A percentile compares a stretch with the other conserved stretches of the same genome.
Conservation (phyloP, 2,888 invertebrate genomes). For the Dicyrtomina minuta region DNA sequence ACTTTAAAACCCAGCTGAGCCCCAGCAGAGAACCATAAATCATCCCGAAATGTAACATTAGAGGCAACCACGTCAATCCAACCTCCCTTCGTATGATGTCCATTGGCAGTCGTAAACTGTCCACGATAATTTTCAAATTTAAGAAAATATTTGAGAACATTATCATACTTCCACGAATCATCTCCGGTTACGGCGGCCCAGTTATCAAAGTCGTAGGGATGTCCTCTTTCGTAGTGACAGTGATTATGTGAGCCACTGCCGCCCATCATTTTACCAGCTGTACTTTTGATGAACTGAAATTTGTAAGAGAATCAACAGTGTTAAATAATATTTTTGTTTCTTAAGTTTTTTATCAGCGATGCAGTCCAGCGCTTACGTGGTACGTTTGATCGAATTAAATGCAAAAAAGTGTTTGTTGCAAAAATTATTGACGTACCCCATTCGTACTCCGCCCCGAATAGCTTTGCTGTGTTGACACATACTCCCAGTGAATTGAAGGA, state of each 20-base stretch:
- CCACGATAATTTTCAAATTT: conserved; percentile 39
- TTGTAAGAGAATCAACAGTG: no score
- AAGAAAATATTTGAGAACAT: conserved; percentile 37
- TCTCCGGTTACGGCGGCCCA: conserved; percentile 36
- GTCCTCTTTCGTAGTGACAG: conserved; percentile 34
- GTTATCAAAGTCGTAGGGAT: conserved; percentile 36
- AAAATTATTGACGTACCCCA: conserved; percentile 11
- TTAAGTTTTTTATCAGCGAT: neutral
- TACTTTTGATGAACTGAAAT: neutral
- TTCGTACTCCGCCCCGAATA: neutral
- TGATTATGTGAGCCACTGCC: conserved; percentile 39
- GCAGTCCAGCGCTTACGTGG: neutral
- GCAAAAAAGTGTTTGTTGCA: no score
- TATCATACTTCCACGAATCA: conserved; percentile 31
- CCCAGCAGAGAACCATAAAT: conserved; percentile 34
- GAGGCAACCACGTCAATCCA: conserved; percentile 24
- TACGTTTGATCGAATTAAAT: neutral
- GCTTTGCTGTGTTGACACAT: neutral
- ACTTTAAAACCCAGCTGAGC: conserved; percentile 29
- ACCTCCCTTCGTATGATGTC: neutral
- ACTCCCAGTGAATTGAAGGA: conserved; percentile 7
- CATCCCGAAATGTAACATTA: conserved; percentile 17
- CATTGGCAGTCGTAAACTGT: neutral
- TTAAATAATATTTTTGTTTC: neutral
- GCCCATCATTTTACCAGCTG: conserved; percentile 40